Base-by-base conservation (phyloP, 2,113 vertebrate genomes). In the Nanorana parkeri region DNA sequence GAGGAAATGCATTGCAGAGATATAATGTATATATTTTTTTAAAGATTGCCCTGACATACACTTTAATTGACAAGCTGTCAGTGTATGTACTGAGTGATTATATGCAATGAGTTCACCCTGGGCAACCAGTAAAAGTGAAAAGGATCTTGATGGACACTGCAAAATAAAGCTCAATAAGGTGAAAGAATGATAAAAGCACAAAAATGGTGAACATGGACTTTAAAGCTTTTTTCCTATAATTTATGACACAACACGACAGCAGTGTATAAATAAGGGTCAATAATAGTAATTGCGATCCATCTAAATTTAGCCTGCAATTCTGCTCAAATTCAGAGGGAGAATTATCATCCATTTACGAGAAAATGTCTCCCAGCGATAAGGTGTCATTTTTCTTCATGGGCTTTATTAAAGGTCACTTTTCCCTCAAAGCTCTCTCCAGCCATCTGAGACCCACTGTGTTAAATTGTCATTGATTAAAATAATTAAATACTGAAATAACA, bases 401-500 rank as follows among this genome's bases (percentile, higher is more conserved):
- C 11, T 73, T 73, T 32, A 73, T 73, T 73, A 58, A 73, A 73
- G 54, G 52, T 73, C 69, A 73, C 55, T 72, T 73, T 58, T 4
- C 41, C 28, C 69, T 29, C 54, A 29, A 73, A 73, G 69, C 52
- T 73, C 32, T 58, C 54, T 58, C 17, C 69, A 32, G 69, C 52
- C 69, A 58, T 29, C 32, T 20, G 69, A 73, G 54, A 29, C 69
- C 54, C 26, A 54, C 52, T 56, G 69, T 32, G 52, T 28, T 58
- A 58, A 58, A 73, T 58, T 32, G 69, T 32, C 69, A 58, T 58
- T 56, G 69, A 73, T 73, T 73, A 58, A 21, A 73, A 58, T 73
- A 73, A 73, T 73, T 73, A 73, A 28, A 73, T 73, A n/a, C 52
- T 58, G 26, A 73, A 32, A 58, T 21, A 4, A 10, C 26, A 10